Evolutionary conservation across 2,113 vertebrate genomes (phyloP), one percentile per base, ranked within the genome.

Genomic region (Mesocricetus auratus): DNA sequence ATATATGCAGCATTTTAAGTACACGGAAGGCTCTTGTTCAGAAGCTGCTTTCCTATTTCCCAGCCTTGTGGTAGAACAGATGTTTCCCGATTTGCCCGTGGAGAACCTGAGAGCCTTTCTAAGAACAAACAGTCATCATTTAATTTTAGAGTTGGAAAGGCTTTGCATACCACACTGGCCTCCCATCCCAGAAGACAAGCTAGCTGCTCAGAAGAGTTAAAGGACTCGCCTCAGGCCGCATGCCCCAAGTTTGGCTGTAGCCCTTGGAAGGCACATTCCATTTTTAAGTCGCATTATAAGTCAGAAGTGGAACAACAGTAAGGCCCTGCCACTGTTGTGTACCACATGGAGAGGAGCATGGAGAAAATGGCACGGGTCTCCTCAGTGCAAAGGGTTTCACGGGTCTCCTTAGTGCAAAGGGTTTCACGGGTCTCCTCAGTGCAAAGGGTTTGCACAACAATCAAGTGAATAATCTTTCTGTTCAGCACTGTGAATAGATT

Each of bases 41-140:
- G 24, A 74, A 82, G 86, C n/a, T 75, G 36, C 17, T 95, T 69
- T 42, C 53, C 60, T 36, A 1, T 47, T 26, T 87, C 31, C 64
- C 68, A 95, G 58, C 64, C 19, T 45, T 36, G 8, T 79, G 79
- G 62, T 69, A 85, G 58, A 45, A 62, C 50, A 95, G 50, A 90
- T 16, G n/a, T 77, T 79, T 83, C 68, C 56, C 56, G 60, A 29
- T 86, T 90, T 78, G 39, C 75, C 64, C 19, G 1, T 22, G 74
- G 97, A 86, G 93, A 94, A 77, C 88, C 85, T 66, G 58, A 39
- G 94, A 97, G 75, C 26, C 94, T 97, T 95, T 95, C 94, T 88
- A 95, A 93, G 92, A 95, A 89, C 90, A 92, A 36, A 71, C 21
- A 81, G 78, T 42, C 58, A 90, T 62, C 89, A 69, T 93, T 91